Conservation (phyloP, 2,888 invertebrate species). For the Volucella zonaria region DNA sequence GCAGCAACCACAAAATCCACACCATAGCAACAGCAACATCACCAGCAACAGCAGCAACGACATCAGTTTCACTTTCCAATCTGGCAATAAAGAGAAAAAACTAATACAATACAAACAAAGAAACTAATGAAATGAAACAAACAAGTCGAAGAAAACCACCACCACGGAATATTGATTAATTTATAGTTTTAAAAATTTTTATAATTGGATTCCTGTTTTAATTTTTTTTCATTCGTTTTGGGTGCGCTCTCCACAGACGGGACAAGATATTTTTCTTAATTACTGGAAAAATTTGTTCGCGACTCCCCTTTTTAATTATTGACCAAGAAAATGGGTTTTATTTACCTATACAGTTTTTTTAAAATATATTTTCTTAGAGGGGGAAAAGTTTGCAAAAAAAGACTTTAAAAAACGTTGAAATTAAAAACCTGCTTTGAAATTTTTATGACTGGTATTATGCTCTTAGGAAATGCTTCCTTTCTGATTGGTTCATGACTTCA, state of each 20-base stretch:
- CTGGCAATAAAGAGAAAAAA: conserved; percentile 31
- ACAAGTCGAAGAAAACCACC: conserved; percentile 9
- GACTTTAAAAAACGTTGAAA: no score
- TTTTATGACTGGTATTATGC: no score
- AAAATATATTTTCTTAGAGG: no score
- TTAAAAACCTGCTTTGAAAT: no score
- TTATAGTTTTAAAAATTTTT: conserved; percentile 62
- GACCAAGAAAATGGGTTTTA: no score
- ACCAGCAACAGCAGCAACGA: conserved; percentile 26
- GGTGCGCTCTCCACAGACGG: conserved; percentile 23
- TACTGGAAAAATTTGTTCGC: conserved; percentile 33
- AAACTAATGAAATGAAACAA: conserved; percentile 9
- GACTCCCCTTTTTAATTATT: no score
- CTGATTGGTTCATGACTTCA: no score
- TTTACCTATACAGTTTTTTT: no score
- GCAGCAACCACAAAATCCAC: conserved; percentile 17
- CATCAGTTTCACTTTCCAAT: conserved; percentile 45
- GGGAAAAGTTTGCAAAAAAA: no score
- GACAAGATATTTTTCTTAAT: conserved; percentile 45
- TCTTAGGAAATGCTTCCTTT: no score
- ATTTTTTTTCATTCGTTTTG: conserved; percentile 11
- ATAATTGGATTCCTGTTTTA: conserved; percentile 59
- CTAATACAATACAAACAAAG: not conserved
- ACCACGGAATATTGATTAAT: conserved; percentile 61
- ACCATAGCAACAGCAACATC: not conserved